A percentile compares a stretch with the other conserved stretches of the same genome.
Conservation (phyloP, 2,888 invertebrate genomes). For the Drosophila borborema region DNA sequence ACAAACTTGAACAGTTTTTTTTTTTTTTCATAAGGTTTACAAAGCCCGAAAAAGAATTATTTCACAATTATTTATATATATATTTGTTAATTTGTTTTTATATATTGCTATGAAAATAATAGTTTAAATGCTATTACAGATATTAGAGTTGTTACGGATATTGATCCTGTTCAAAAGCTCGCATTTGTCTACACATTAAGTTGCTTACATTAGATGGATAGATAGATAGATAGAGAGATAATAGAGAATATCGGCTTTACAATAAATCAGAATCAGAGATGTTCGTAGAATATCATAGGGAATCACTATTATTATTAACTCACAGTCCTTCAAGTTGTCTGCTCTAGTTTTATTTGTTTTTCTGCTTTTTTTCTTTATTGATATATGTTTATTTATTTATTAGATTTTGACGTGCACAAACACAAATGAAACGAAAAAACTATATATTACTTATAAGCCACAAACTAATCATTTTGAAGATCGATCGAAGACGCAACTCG, state of each 20-base stretch:
- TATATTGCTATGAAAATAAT: constrained; percentile 39
- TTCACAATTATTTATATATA: constrained; percentile 10
- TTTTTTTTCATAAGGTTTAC: constrained; percentile 1
- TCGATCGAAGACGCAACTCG: constrained; percentile 54
- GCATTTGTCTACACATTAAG: constrained; percentile 34
- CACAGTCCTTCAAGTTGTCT: constrained; percentile 60
- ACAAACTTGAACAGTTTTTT: constrained; percentile 56
- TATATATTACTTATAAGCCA: constrained; percentile 25
- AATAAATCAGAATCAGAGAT: constrained; percentile 47
- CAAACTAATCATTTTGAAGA: constrained; percentile 63
- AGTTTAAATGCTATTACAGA: constrained; percentile 56
- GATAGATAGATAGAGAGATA: background rate
- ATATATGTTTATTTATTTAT: constrained; percentile 27
- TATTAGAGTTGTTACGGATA: constrained; percentile 32
- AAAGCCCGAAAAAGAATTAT: constrained; percentile 30
- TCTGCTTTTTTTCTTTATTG: constrained; percentile 3
- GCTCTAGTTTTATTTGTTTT: constrained; percentile 19
- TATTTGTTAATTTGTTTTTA: background rate
- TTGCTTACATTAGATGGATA: constrained; percentile 33
- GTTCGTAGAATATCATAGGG: constrained; percentile 52
- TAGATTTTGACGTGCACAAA: constrained; percentile 58
- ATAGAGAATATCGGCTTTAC: constrained; percentile 47
- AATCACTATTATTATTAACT: constrained; percentile 35
- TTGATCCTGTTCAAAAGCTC: constrained; percentile 47
- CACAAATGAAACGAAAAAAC: constrained; percentile 47